A percentile compares a stretch with the other conserved stretches of the same genome.
These are phyloP conservation scores for Chloroclystis v-ata DNA, from an alignment of 2,888 invertebrate genomes.

Conservation along the genomic window DNA sequence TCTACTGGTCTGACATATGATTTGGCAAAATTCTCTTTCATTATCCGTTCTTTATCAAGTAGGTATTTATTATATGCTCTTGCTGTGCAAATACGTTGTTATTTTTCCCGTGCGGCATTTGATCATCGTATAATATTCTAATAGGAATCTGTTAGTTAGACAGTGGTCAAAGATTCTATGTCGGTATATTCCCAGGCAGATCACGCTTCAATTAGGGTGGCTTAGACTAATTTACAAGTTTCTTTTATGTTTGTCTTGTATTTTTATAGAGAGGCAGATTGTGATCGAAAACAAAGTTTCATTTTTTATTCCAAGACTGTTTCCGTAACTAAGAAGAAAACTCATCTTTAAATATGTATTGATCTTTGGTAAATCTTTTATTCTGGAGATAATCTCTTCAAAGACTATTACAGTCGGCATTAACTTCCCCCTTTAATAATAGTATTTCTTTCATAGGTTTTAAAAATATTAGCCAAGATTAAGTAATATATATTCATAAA, in stretches of 20 bases:
- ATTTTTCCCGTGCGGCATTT: constrained; percentile 6
- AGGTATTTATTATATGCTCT: background rate
- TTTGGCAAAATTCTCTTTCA: too few species aligned
- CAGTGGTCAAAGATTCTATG: background rate
- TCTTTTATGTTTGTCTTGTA: background rate
- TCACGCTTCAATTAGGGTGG: constrained; percentile 6
- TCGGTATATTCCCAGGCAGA: background rate
- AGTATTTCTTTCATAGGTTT: too few species aligned
- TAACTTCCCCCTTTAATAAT: constrained; percentile 26
- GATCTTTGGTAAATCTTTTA: constrained; percentile 9
- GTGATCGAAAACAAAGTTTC: background rate
- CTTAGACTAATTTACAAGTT: background rate
- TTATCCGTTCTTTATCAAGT: too few species aligned
- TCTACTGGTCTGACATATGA: background rate
- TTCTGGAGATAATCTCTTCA: constrained; percentile 21
- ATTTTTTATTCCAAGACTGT: constrained; percentile 1
- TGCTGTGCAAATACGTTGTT: background rate
- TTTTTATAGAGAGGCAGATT: constrained; percentile 1
- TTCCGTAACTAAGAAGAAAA: background rate
- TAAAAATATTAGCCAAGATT: too few species aligned
- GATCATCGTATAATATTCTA: constrained; percentile 16
- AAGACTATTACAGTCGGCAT: constrained; percentile 22
- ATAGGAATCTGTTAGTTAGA: constrained; percentile 6
- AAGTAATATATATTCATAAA: too few species aligned
- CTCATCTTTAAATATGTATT: background rate